phyloP scores from a whole-genome alignment of 2,113 vertebrate genomes.

The Petroica traversi region DNA sequence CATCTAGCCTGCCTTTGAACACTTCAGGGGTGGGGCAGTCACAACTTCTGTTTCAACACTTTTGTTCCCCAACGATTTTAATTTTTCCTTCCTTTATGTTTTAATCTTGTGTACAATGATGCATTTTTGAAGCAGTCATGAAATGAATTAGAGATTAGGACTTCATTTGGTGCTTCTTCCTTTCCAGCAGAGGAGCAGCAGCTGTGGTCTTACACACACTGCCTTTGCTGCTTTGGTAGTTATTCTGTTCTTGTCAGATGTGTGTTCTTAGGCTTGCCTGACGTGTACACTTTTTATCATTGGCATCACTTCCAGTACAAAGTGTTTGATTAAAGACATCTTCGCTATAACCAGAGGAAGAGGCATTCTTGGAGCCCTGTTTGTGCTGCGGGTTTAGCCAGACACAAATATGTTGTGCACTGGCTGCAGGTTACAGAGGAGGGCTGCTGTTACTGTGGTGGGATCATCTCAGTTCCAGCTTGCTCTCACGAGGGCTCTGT shows the following conservation, averaged over 20 bases:
- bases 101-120: accelerated
- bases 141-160: background rate
- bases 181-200: background rate
- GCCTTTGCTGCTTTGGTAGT: background rate
- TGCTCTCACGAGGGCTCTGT: background rate
- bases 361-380: background rate
- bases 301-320: background rate
- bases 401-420: accelerated
- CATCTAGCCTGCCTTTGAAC: background rate
- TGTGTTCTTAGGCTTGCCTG: background rate
- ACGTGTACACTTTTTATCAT: background rate
- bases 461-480: background rate
- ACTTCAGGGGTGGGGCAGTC: background rate
- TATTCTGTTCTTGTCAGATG: background rate
- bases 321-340: background rate
- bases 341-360: background rate
- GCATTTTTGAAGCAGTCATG: background rate
- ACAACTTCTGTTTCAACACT: background rate
- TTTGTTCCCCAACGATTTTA: background rate
- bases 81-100: background rate
- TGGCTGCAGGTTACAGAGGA: background rate
- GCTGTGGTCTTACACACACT: accelerated
- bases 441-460: background rate
- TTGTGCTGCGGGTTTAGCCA: background rate
- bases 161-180: background rate